Evolutionary conservation across 2,888 invertebrate genomes (phyloP), one percentile per base, ranked within the genome.

Genomic region (Alcis repandata): DNA sequence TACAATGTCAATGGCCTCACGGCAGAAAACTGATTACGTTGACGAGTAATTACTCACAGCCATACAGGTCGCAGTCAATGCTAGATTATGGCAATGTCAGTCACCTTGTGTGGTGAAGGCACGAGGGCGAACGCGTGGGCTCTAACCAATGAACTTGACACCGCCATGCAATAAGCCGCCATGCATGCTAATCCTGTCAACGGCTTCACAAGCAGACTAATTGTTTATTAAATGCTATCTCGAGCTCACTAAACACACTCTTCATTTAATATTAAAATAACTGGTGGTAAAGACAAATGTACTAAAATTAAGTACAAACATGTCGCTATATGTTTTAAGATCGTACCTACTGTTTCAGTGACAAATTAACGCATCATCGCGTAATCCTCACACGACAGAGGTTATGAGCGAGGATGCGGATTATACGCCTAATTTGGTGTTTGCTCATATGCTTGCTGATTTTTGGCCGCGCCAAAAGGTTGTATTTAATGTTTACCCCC

Each of bases 141-240:
- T 76, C 73, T 87, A 84, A 88, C 84, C 90, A 92, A 86, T 93
- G 91, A 93, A 91, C 91, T 92, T 91, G 89, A 86, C 81, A 78
- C 72, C 43, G 41, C 54, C 33, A 15, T n/a, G 76, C 70, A 76
- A 80, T 78, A 69, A 70, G 76, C 69, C 76, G 80, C 78, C 69
- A 70, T 79, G 83, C 83, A 86, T 85, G 82, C 80, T 86, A 87
- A 89, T 86, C 84, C 84, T 83, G 77, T 78, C 74, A 71, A 71
- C 70, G 68, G 63, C 73, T 59, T 70, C 52, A 54, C 51, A n/a
- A 65, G 9, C 46, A 46, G 19, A 63, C 36, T 59, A 48, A 57
- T 59, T 61, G 53, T 38, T 53, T 41, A 49, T 41, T 48, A 48
- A 54, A 48, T 17, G 38, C n/a, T n/a, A 19, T 20, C 38, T n/a